Conservation (phyloP, 92 coral and sea anemone genomes). For the Palythoa grandis region DNA sequence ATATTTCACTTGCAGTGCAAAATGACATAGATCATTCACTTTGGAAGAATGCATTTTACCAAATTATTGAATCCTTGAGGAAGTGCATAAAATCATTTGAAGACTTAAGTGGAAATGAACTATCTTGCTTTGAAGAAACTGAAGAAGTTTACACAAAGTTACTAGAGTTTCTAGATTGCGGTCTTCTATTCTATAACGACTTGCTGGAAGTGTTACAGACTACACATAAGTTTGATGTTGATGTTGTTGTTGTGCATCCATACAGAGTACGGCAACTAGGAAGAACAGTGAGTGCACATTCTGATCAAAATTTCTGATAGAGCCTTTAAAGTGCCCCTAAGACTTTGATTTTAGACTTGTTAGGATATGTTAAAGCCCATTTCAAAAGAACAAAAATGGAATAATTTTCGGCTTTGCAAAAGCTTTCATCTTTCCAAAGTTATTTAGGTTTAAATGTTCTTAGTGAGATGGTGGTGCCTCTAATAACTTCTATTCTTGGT, state of each 20-base stretch:
- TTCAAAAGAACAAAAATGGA: no score
- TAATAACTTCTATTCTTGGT: no score
- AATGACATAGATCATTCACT: slow-evolving; percentile 83
- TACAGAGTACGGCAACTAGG: slow-evolving; percentile 72
- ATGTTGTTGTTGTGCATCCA: slow-evolving; percentile 70
- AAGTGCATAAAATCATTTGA: slow-evolving; percentile 54
- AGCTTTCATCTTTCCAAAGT: no score
- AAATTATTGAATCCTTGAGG: slow-evolving; percentile 88
- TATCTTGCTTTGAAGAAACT: slow-evolving; percentile 39
- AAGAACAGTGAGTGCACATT: slow-evolving; percentile 66
- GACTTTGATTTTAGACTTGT: no score
- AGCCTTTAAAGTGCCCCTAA: no score
- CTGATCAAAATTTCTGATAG: no score
- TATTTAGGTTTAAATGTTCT: no score
- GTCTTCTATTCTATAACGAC: slow-evolving; percentile 63
- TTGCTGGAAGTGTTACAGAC: slow-evolving; percentile 72
- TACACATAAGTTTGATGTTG: slow-evolving; percentile 63
- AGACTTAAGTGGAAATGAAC: slow-evolving; percentile 30
- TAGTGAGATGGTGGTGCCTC: no score
- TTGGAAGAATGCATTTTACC: slow-evolving; percentile 92
- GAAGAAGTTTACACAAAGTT: slow-evolving; percentile 67
- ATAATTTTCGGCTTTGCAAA: no score
- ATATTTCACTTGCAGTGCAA: slow-evolving; percentile 70
- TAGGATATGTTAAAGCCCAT: no score
- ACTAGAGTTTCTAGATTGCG: slow-evolving; percentile 59